phyloP scores from a whole-genome alignment of 2,797 vertebrate genomes.

The Potorous gilbertii region DNA sequence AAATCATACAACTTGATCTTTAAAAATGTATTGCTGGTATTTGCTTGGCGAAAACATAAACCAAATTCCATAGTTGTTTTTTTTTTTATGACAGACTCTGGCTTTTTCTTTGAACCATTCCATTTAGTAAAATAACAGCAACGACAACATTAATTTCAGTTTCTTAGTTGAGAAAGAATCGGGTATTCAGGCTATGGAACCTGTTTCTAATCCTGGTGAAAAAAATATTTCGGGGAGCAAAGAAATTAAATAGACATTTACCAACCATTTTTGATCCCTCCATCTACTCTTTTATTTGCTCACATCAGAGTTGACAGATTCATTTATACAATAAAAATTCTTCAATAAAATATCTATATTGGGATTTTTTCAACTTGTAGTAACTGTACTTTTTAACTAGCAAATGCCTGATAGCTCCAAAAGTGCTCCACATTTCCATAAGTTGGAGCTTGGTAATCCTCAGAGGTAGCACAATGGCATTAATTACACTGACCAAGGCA shows the following conservation, averaged over 20 bases:
- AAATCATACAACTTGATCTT: neutral
- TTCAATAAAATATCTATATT: slow-evolving; percentile 50
- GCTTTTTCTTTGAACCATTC: neutral
- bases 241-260: neutral
- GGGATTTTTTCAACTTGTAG: neutral
- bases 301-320: slow-evolving; percentile 13
- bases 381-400: neutral
- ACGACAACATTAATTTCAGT: neutral
- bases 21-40: neutral
- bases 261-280: neutral
- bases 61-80: neutral
- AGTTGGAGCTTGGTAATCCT: slow-evolving; percentile 74
- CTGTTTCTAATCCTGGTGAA: neutral
- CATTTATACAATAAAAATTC: slow-evolving; percentile 36
- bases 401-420: slow-evolving; percentile 2
- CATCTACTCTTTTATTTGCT: slow-evolving; percentile 56
- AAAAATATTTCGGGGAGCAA: neutral
- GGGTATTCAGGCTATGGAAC: neutral
- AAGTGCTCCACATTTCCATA: slow-evolving; percentile 70
- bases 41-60: neutral
- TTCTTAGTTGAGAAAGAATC: neutral
- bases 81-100: neutral
- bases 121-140: neutral
- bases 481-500: slow-evolving; percentile 78
- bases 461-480: slow-evolving; percentile 70